Base-by-base conservation (phyloP, 2,797 vertebrate genomes). In the Spea hammondii region DNA sequence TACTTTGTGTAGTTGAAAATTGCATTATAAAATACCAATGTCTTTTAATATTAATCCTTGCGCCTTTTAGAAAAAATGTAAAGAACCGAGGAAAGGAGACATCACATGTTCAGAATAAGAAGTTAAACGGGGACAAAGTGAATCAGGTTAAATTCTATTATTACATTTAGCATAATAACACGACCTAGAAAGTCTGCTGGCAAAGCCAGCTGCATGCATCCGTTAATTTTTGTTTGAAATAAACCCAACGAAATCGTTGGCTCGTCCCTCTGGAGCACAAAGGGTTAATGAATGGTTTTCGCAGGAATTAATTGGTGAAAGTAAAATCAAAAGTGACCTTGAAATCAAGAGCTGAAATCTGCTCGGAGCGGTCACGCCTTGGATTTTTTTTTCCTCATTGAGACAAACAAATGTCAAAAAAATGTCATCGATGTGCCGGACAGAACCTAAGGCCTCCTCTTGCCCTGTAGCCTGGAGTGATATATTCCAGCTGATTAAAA, bases 81-180 rank as follows among this genome's bases (percentile, higher is more conserved):
- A 17, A 17, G 17, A 17, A 44, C 64, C 14, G 32, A 14, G 11
- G 9, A 46, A 32, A 9, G 4, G 17, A 7, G 8, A 8, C 9
- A 6, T 62, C 55, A 74, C 5, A 47, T 65, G 60, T 17, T 48
- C 77, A 78, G 47, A 44, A 66, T 17, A 48, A 49, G 46, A 74
- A 60, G 72, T 17, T 49, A 79, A 69, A 69, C 12, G 32, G n/a
- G 78, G 78, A 71, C 60, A 70, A 7, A 4, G n/a, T 49, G 70
- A 80, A 76, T 76, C 12, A 80, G 79, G 74, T 48, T 76, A 76
- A 67, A 57, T 46, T 57, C 79, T 80, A 76, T 80, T 80, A 76
- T 67, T 80, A 80, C 10, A 32, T 54, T 70, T 46, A 57, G 50
- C 45, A 65, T 48, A 68, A 71, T 51, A 69, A 32, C 45, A 17